These are phyloP conservation scores for Talpa occidentalis DNA, from an alignment of 2,113 vertebrate species.

Conservation along the genomic window DNA sequence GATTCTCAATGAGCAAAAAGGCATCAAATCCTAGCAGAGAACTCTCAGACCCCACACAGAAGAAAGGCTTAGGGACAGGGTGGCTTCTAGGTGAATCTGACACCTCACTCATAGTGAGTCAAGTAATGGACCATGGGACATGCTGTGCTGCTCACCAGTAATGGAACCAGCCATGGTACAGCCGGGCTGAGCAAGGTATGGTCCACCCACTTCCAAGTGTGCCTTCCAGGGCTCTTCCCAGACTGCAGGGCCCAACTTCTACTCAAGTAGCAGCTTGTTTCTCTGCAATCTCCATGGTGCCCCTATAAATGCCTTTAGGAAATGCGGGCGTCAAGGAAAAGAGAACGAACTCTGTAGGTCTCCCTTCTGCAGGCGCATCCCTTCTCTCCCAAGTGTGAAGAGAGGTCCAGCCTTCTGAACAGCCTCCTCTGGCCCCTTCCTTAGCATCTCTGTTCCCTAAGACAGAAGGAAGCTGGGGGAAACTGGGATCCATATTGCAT, in stretches of 20 bases:
- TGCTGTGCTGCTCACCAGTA: background rate
- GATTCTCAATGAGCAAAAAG: background rate
- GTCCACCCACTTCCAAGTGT: accelerated
- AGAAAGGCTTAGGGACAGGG: background rate
- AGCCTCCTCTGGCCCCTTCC: background rate
- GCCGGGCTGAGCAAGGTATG: background rate
- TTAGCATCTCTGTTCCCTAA: background rate
- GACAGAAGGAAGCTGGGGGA: background rate
- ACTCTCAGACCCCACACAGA: background rate
- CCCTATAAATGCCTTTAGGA: background rate
- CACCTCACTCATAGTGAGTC: background rate
- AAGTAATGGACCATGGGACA: background rate
- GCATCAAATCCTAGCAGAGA: background rate
- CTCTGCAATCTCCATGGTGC: background rate
- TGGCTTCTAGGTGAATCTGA: background rate
- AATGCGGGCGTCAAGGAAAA: background rate
- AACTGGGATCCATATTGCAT: background rate
- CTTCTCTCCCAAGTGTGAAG: background rate
- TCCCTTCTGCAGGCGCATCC: background rate
- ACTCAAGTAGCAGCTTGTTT: background rate
- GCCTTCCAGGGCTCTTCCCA: background rate
- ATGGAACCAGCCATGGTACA: background rate
- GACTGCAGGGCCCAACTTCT: background rate
- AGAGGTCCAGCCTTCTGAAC: background rate
- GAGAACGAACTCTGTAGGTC: background rate